Evolutionary conservation across 2,113 vertebrate genomes (phyloP).

Genomic region (Myocastor coypus): DNA sequence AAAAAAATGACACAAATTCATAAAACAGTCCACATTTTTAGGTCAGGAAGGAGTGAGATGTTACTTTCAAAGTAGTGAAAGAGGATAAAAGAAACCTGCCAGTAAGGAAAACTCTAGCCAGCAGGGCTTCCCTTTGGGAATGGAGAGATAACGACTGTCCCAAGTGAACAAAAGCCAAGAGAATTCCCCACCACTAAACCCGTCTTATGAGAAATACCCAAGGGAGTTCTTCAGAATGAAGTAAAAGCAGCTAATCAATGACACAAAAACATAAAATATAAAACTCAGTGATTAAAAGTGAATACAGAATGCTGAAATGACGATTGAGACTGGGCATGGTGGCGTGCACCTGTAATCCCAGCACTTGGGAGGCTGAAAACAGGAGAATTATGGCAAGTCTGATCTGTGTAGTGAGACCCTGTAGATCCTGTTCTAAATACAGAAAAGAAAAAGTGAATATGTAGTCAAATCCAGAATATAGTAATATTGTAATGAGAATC

Average conservation of each 20-base stretch:
- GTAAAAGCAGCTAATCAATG: background rate
- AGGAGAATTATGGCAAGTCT: too few species aligned
- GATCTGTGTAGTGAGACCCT: too few species aligned
- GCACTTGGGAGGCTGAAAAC: too few species aligned
- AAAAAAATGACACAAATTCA: background rate
- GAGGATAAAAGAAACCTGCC: background rate
- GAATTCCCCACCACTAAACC: background rate
- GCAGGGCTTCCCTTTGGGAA: background rate
- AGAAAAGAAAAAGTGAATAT: background rate
- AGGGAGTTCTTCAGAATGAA: constrained; percentile 1
- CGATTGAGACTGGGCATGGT: too few species aligned
- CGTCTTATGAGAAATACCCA: background rate
- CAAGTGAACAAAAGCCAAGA: background rate
- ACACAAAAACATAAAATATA: background rate
- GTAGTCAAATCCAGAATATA: background rate
- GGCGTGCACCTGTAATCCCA: too few species aligned
- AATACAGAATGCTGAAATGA: background rate
- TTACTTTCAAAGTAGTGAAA: background rate
- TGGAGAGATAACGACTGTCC: background rate
- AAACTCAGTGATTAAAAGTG: background rate
- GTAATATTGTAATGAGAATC: background rate
- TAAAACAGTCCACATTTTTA: background rate
- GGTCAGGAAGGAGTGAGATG: background rate
- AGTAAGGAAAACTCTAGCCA: background rate
- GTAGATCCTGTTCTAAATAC: too few species aligned